These are phyloP conservation scores for Halocynthia roretzi DNA, from an alignment of 23 tunicate genomes.

Conservation along the genomic window DNA sequence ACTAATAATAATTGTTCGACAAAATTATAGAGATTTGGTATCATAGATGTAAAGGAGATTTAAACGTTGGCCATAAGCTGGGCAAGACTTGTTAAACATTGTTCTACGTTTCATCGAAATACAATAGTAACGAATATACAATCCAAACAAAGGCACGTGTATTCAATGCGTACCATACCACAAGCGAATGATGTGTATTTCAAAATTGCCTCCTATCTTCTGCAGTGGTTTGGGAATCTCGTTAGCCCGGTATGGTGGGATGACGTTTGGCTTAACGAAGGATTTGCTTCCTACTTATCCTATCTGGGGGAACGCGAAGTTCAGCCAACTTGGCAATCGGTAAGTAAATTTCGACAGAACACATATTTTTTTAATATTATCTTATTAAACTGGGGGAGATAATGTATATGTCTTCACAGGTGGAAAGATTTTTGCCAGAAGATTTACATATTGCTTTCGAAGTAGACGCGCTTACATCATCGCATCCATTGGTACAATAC, in stretches of 20 bases:
- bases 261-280: constrained; percentile 80
- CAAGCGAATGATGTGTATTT: no score
- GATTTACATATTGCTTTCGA: constrained; percentile 53
- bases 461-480: constrained; percentile 53
- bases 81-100: no score
- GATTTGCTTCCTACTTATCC: constrained; percentile 57
- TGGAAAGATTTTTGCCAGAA: constrained; percentile 36
- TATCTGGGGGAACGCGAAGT: constrained; percentile 33
- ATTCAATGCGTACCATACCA: no score
- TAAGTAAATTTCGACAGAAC: constrained; percentile 10
- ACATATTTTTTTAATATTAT: neutral
- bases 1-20: no score
- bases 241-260: constrained; percentile 86
- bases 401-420: constrained; percentile 9
- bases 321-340: constrained; percentile 47
- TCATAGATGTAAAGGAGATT: no score
- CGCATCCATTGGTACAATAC: constrained; percentile 57
- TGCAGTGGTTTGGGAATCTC: constrained; percentile 73
- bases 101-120: no score
- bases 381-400: neutral
- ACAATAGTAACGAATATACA: no score
- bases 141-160: no score
- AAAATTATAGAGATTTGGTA: no score
- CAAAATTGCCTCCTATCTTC: constrained; percentile 3
- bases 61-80: no score